These are phyloP conservation scores for Ceyx margarethae DNA, from an alignment of 2,113 vertebrate species.

Conservation along the genomic window DNA sequence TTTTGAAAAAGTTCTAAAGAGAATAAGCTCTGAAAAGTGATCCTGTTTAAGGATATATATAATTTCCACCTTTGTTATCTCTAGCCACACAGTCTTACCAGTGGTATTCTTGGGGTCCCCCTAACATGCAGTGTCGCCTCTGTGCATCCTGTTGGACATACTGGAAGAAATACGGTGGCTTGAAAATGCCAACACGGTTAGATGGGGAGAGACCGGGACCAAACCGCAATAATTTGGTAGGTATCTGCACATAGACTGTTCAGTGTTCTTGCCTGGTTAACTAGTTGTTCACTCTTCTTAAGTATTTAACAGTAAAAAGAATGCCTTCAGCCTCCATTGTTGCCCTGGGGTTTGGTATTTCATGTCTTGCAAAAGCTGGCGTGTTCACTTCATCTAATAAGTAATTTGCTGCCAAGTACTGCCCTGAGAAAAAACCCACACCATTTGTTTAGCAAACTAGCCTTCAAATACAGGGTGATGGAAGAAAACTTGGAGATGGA, in stretches of 20 bases:
- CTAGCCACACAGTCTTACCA: conserved; percentile 95
- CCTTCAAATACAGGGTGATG: background rate
- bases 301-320: conserved; percentile 4
- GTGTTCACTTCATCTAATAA: accelerated
- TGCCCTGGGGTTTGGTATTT: background rate
- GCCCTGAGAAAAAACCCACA: background rate
- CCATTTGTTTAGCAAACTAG: conserved; percentile 21
- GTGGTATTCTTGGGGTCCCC: conserved; percentile 99
- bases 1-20: conserved; percentile 38
- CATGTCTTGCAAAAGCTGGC: background rate
- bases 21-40: conserved; percentile 53
- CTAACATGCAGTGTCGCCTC: conserved; percentile 98
- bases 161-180: conserved; percentile 99
- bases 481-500: background rate
- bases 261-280: background rate
- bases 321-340: background rate
- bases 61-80: conserved; percentile 78
- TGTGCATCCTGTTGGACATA: conserved; percentile 98
- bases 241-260: background rate
- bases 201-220: conserved; percentile 95
- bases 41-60: conserved; percentile 76
- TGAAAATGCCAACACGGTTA: conserved; percentile 97
- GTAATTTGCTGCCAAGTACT: background rate
- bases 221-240: conserved; percentile 92
- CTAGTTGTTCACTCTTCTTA: background rate